A percentile compares a stretch with the other conserved stretches of the same genome.
Conservation (phyloP, 1,140 invertebrate genomes). For the Drosophila suzukii region DNA sequence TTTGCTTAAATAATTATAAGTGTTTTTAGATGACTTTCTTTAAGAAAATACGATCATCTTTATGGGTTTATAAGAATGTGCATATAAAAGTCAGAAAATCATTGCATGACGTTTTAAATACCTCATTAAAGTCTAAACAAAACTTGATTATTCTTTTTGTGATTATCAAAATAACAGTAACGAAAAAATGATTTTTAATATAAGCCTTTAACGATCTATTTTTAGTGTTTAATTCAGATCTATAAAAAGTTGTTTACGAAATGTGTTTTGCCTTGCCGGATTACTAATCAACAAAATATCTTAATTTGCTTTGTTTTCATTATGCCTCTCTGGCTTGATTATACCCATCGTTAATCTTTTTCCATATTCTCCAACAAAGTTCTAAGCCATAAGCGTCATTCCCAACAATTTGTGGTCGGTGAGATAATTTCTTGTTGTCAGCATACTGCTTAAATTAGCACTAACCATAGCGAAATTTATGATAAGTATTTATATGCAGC, state of each 20-base stretch:
- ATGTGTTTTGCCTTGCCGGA: not conserved
- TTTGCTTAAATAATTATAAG: no score
- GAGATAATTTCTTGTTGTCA: conserved; percentile 5
- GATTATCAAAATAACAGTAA: not conserved
- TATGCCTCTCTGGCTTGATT: not conserved
- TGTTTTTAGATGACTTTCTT: no score
- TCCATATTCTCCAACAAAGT: conserved; percentile 19
- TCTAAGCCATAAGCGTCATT: conserved; percentile 19
- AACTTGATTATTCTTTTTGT: not conserved
- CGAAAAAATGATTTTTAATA: not conserved
- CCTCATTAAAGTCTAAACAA: not conserved
- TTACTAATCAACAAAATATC: conserved; percentile 30
- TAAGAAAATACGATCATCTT: no score
- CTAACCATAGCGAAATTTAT: conserved; percentile 42
- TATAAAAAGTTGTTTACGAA: conserved; percentile 28
- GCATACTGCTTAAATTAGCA: conserved; percentile 35
- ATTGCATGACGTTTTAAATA: not conserved
- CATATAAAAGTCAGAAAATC: no score
- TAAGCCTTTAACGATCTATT: not conserved
- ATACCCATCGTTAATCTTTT: conserved; percentile 27
- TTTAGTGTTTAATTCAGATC: not conserved
- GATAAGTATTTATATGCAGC: conserved; percentile 27
- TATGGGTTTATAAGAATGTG: no score
- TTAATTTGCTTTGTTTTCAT: conserved; percentile 5
- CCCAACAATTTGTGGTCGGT: not conserved